These are phyloP conservation scores for Gambusia holbrooki DNA, from an alignment of 2,113 vertebrate genomes.

Conservation along the genomic window DNA sequence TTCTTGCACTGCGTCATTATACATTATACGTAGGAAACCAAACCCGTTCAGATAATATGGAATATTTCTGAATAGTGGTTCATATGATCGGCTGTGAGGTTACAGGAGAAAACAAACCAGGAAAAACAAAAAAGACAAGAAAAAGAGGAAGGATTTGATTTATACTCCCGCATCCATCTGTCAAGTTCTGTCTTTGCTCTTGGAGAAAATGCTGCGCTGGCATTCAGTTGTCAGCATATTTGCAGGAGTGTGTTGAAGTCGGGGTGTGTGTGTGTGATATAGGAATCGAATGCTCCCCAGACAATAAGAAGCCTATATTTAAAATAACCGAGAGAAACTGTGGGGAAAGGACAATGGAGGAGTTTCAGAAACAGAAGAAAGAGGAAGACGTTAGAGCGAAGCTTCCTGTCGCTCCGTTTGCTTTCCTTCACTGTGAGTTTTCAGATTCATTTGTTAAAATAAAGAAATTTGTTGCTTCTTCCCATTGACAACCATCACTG, in stretches of 20 bases:
- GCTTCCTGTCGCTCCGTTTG: not conserved
- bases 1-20: not conserved
- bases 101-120: conserved; percentile 22
- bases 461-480: not conserved
- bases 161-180: conserved; percentile 29
- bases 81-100: conserved; percentile 27
- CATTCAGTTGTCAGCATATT: conserved; percentile 53
- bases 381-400: conserved; percentile 8
- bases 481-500: not conserved
- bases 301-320: conserved; percentile 56
- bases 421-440: not conserved
- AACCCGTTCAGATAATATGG: conserved; percentile 13
- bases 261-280: conserved; percentile 8
- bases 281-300: conserved; percentile 46
- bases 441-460: not conserved
- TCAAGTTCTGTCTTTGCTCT: conserved; percentile 29
- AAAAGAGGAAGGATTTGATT: conserved; percentile 16
- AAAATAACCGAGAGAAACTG: conserved; percentile 1
- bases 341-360: not conserved
- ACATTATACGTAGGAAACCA: not conserved
- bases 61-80: conserved; percentile 17
- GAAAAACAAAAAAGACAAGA: not conserved
- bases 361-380: not conserved
- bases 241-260: conserved; percentile 4
- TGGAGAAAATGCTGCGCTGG: conserved; percentile 38